Evolutionary conservation across 2,113 vertebrate species (phyloP).

Genomic region (Carlito syrichta): DNA sequence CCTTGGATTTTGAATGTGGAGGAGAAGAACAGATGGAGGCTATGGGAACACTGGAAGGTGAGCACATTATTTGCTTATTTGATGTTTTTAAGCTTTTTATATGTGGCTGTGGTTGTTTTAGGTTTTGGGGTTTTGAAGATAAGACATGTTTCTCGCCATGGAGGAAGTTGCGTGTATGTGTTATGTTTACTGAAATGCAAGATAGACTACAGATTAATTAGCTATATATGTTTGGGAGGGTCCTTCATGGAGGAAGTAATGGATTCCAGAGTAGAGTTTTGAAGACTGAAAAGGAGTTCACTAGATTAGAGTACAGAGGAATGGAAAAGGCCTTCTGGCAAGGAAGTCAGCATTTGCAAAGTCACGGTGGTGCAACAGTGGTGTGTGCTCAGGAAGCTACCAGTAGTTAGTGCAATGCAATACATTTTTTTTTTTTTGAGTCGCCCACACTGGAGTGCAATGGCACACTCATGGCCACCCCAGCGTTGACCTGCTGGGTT

Average conservation of each 20-base stretch:
- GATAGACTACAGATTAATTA: not conserved
- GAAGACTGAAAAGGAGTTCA: not conserved
- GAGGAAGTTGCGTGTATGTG: not conserved
- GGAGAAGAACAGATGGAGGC: not conserved
- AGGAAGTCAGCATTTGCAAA: not conserved
- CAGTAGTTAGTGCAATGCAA: not conserved
- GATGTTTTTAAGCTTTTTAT: slow-evolving; percentile 1
- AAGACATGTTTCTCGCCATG: not conserved
- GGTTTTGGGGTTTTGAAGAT: not conserved
- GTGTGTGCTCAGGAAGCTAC: not conserved
- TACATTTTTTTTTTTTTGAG: no score
- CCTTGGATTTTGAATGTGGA: not conserved
- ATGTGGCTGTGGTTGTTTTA: not conserved
- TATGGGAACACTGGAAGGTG: not conserved
- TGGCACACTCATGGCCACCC: no score
- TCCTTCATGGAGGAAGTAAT: not conserved
- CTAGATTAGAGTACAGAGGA: not conserved
- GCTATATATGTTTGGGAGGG: not conserved
- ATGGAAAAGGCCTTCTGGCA: not conserved
- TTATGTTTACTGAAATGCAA: not conserved
- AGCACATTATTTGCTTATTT: not conserved
- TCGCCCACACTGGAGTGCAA: no score
- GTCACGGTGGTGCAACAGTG: not conserved
- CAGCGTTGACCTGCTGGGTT: no score
- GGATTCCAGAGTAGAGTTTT: not conserved